Conservation (phyloP, 2,888 invertebrate genomes). For the Stegophylla sp. region DNA sequence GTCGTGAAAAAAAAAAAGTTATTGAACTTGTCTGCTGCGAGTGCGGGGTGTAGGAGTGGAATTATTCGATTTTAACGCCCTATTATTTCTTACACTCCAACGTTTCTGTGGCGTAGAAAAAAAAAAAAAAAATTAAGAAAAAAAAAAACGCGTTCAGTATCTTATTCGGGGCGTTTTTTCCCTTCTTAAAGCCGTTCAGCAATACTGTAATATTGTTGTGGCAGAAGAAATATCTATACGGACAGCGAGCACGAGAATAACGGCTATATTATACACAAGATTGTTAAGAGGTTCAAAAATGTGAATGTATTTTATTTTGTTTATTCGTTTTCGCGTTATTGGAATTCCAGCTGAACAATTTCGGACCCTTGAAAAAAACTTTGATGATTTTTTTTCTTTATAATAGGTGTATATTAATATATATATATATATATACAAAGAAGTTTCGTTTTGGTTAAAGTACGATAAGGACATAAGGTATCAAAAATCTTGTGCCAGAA, state of each 20-base stretch:
- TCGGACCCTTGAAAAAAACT: background rate
- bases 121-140: background rate
- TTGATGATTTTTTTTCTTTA: background rate
- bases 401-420: background rate
- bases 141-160: background rate
- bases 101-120: background rate
- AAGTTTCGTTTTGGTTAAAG: background rate
- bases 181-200: background rate
- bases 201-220: background rate
- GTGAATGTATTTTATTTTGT: background rate
- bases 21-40: background rate
- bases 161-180: slow-evolving; percentile 6
- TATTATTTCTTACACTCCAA: slow-evolving; percentile 26
- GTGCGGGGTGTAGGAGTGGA: slow-evolving; percentile 4
- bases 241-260: background rate
- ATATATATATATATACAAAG: no score
- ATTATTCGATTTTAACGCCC: slow-evolving; percentile 31
- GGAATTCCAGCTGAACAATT: background rate
- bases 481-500: background rate
- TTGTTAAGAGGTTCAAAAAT: background rate
- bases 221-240: background rate
- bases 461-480: no score
- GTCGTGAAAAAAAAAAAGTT: background rate
- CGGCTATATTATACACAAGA: background rate
- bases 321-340: background rate